These are phyloP conservation scores for Ciconia nigra DNA, from an alignment of 2,797 vertebrate species.

Conservation along the genomic window DNA sequence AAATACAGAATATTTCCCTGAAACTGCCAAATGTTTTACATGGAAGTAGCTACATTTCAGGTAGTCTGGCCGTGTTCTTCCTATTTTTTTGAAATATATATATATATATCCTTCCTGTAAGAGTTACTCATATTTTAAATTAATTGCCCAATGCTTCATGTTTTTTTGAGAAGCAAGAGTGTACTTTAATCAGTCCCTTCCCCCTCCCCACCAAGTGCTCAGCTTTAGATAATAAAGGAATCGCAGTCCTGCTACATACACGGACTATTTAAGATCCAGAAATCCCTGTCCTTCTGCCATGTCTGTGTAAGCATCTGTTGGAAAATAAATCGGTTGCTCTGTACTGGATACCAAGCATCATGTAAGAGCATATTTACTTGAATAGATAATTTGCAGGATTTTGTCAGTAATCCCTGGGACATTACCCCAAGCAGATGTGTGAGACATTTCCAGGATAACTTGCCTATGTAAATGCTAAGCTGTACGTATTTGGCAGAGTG, in stretches of 20 bases:
- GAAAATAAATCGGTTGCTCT: background rate
- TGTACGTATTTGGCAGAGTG: background rate
- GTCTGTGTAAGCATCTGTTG: background rate
- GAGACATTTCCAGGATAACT: background rate
- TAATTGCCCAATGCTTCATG: background rate
- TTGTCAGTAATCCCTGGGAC: background rate
- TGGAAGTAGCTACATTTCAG: background rate
- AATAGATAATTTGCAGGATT: background rate
- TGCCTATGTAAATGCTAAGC: background rate
- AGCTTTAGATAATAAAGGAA: background rate
- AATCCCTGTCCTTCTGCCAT: background rate
- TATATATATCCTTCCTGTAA: background rate
- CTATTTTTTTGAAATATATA: background rate
- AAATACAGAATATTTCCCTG: slow-evolving; percentile 1
- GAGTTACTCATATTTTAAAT: background rate
- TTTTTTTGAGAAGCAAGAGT: background rate
- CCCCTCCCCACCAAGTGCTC: background rate
- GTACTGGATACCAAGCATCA: background rate
- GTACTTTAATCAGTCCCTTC: background rate
- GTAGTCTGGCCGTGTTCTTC: background rate
- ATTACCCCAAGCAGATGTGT: background rate
- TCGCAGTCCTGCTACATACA: background rate
- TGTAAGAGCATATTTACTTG: background rate
- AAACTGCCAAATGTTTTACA: slow-evolving; percentile 13
- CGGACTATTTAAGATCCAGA: background rate